These are phyloP conservation scores for Cololabis saira DNA, from an alignment of 2,113 vertebrate genomes.

Conservation along the genomic window DNA sequence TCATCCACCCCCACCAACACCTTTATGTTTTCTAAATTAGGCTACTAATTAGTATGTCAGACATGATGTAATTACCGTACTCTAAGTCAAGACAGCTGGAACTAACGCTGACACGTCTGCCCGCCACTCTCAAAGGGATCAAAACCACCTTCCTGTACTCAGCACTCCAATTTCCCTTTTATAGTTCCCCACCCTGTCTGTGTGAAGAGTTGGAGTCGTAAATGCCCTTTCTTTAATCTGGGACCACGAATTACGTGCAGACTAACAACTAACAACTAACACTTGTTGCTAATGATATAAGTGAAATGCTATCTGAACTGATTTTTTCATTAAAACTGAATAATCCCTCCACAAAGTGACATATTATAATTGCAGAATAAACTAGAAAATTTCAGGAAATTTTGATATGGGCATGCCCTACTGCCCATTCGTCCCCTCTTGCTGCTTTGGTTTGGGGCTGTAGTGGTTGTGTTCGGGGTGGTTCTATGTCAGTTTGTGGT, in stretches of 20 bases:
- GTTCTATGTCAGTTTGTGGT: no score
- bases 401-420: no score
- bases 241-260: constrained; percentile 11
- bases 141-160: constrained; percentile 45
- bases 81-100: constrained; percentile 60
- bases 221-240: constrained; percentile 7
- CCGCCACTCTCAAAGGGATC: constrained; percentile 47
- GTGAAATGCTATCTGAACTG: neutral
- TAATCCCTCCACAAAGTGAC: no score
- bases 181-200: constrained; percentile 29
- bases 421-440: no score
- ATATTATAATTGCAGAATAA: no score
- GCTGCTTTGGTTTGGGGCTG: no score
- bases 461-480: no score
- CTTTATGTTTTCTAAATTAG: constrained; percentile 65
- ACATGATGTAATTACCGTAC: constrained; percentile 72
- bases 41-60: constrained; percentile 67
- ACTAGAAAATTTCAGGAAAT: no score
- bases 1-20: constrained; percentile 27
- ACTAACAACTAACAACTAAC: no score
- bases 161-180: constrained; percentile 69
- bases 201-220: constrained; percentile 15
- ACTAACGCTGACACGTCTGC: constrained; percentile 60
- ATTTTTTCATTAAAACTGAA: neutral
- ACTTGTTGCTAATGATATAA: constrained; percentile 7